Percentiles rank a stretch among this genome's conserved stretches.
phyloP scores from a whole-genome alignment of 2,888 invertebrate genomes.

The Platerodrilus igneus region DNA sequence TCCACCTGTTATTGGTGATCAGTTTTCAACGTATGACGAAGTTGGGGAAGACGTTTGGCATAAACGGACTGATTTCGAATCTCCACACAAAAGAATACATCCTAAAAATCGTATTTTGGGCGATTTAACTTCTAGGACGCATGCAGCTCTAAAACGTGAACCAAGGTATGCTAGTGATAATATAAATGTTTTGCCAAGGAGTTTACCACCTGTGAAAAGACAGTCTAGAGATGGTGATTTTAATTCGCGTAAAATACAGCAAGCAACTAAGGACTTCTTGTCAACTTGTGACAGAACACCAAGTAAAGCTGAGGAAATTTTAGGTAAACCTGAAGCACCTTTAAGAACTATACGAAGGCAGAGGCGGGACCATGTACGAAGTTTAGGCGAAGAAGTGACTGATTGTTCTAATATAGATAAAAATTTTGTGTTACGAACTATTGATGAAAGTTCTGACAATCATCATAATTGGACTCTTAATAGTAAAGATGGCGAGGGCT shows the following conservation, averaged over 20 bases:
- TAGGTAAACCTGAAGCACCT: conserved; percentile 43
- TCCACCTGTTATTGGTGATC: conserved; percentile 38
- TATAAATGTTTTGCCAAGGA: conserved; percentile 29
- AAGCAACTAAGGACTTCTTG: conserved; percentile 34
- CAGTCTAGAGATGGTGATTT: conserved; percentile 19
- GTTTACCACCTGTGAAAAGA: conserved; percentile 53
- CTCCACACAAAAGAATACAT: conserved; percentile 11
- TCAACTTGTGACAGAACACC: conserved; percentile 37
- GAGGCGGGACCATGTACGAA: conserved; percentile 37
- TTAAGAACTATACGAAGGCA: conserved; percentile 37
- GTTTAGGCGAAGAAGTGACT: conserved; percentile 52
- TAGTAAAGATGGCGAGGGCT: conserved; percentile 14
- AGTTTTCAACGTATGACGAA: conserved; percentile 19
- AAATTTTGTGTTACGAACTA: conserved; percentile 40
- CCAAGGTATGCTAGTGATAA: conserved; percentile 17
- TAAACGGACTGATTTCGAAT: conserved; percentile 19
- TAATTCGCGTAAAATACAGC: conserved; percentile 10
- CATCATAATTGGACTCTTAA: conserved; percentile 11
- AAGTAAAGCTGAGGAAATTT: conserved; percentile 44
- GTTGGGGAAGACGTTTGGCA: conserved; percentile 21
- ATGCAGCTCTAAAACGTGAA: conserved; percentile 27
- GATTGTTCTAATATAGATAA: conserved; percentile 41
- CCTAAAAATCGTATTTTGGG: conserved; percentile 17
- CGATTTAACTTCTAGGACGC: conserved; percentile 15
- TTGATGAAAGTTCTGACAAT: conserved; percentile 40